These are phyloP conservation scores for Caenorhabditis uteleia DNA, from an alignment of 2,888 invertebrate genomes.

Conservation along the genomic window DNA sequence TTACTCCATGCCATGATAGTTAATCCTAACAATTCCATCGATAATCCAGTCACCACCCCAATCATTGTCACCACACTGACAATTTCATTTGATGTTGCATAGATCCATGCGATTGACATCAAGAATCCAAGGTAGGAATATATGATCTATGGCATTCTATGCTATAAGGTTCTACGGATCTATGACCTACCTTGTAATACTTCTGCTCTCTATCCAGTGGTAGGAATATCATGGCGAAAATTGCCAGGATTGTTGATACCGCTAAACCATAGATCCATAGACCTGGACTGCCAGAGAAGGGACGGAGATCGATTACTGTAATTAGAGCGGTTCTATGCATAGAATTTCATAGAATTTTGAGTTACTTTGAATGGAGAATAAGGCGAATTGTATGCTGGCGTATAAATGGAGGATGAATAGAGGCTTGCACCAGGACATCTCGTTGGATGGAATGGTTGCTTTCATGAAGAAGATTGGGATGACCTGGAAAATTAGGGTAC, in stretches of 20 bases:
- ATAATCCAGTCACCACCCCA: constrained; percentile 73
- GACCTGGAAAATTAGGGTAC: constrained; percentile 53
- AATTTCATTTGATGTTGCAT: constrained; percentile 76
- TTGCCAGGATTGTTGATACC: constrained; percentile 49
- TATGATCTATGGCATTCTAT: too few relatives aligned
- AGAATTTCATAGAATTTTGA: constrained; percentile 1
- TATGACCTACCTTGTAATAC: constrained; percentile 57
- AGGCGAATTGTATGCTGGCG: constrained; percentile 70
- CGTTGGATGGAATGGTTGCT: constrained; percentile 75
- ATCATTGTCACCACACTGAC: constrained; percentile 74
- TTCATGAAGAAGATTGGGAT: constrained; percentile 74
- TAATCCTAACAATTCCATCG: constrained; percentile 73
- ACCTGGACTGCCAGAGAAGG: constrained; percentile 39
- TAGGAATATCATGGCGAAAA: constrained; percentile 44
- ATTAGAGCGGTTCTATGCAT: too few relatives aligned
- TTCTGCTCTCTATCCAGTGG: constrained; percentile 49
- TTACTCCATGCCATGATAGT: constrained; percentile 78
- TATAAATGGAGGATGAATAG: constrained; percentile 74
- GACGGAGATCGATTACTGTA: constrained; percentile 23
- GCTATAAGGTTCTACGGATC: constrained; percentile 9
- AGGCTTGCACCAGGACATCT: constrained; percentile 74
- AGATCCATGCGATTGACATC: constrained; percentile 76
- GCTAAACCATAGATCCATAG: constrained; percentile 52
- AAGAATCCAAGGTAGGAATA: constrained; percentile 74
- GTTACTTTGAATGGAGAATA: constrained; percentile 28